These are phyloP conservation scores for Rugalucina vietnamica DNA, from an alignment of 2,888 invertebrate genomes.

Conservation along the genomic window DNA sequence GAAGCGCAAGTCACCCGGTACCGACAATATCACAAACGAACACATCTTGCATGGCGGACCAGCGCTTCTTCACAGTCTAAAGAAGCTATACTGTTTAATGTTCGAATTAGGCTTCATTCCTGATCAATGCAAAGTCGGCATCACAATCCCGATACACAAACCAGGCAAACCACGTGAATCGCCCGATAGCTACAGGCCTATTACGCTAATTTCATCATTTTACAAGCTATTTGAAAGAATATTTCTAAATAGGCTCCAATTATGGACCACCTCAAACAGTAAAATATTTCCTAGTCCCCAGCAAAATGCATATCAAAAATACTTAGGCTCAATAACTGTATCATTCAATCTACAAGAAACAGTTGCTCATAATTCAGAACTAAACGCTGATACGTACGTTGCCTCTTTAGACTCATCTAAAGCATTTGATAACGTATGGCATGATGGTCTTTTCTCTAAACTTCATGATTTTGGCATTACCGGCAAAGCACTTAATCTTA, in stretches of 20 bases:
- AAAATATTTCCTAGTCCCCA: conserved; percentile 16
- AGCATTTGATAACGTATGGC: conserved; percentile 23
- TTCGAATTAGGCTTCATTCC: background rate
- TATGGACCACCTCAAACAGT: background rate
- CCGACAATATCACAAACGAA: conserved; percentile 25
- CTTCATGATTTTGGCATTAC: conserved; percentile 15
- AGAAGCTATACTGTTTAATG: background rate
- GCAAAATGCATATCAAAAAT: conserved; percentile 30
- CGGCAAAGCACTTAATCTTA: background rate
- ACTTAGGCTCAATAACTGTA: conserved; percentile 8
- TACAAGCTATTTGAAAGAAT: conserved; percentile 9
- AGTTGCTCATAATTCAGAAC: background rate
- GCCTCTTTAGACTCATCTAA: conserved; percentile 12
- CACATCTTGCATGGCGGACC: conserved; percentile 13
- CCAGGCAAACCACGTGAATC: conserved; percentile 4
- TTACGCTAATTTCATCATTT: background rate
- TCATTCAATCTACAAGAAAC: conserved; percentile 29
- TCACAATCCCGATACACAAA: conserved; percentile 21
- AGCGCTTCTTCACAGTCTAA: background rate
- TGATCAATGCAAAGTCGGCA: conserved; percentile 1
- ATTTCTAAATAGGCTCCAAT: background rate
- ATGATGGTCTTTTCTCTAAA: conserved; percentile 17
- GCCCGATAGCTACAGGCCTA: conserved; percentile 15
- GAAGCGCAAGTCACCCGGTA: conserved; percentile 15
- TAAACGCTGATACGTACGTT: background rate